Evolutionary conservation across 2,113 vertebrate genomes (phyloP).

Genomic region (Megaptera novaeangliae): DNA sequence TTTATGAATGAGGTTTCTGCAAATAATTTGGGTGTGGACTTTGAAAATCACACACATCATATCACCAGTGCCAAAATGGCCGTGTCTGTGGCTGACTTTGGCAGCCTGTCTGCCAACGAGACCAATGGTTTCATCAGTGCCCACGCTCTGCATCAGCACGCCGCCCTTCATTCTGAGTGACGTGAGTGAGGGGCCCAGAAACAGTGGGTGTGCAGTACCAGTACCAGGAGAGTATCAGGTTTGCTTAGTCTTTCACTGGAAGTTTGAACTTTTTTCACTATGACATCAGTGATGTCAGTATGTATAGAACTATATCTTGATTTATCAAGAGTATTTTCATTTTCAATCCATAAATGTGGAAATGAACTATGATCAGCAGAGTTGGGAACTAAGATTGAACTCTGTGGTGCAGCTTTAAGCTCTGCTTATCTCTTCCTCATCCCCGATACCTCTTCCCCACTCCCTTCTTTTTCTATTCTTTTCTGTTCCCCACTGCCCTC

Average conservation of each 20-base stretch:
- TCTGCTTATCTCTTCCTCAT: constrained; percentile 79
- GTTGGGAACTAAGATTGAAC: constrained; percentile 85
- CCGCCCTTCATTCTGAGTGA: constrained; percentile 97
- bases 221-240: constrained; percentile 82
- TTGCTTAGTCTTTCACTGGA: constrained; percentile 98
- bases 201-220: constrained; percentile 75
- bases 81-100: constrained; percentile 96
- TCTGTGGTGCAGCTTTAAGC: constrained; percentile 91
- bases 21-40: constrained; percentile 92
- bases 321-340: constrained; percentile 99
- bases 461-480: constrained; percentile 55
- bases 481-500: constrained; percentile 79
- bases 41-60: constrained; percentile 91
- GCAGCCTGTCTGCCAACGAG: constrained; percentile 90
- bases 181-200: constrained; percentile 42
- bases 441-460: constrained; percentile 69
- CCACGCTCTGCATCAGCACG: constrained; percentile 91
- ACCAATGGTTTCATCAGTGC: constrained; percentile 91
- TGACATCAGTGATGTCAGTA: constrained; percentile 99
- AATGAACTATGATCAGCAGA: constrained; percentile 85
- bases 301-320: constrained; percentile 99
- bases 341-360: constrained; percentile 92
- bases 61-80: constrained; percentile 98
- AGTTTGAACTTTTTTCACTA: constrained; percentile 92
- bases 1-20: constrained; percentile 96